A percentile compares a stretch with the other conserved stretches of the same genome.
Conservation (phyloP, 2,797 vertebrate species). For the Gobionotothen gibberifrons region DNA sequence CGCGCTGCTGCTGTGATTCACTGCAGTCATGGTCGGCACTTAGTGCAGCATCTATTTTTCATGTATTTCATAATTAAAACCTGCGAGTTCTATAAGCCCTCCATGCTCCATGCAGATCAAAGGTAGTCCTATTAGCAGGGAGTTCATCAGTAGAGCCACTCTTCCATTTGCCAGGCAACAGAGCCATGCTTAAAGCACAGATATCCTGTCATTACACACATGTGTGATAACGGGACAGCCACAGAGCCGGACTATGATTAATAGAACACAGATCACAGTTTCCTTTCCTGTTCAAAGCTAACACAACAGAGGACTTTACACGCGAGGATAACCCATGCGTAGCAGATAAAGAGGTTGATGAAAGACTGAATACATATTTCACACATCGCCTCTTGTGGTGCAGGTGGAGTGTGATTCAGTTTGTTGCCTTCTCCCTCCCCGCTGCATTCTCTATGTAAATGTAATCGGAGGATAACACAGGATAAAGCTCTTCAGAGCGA, state of each 20-base stretch:
- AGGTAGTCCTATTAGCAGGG: slow-evolving; percentile 81
- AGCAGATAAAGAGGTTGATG: slow-evolving; percentile 77
- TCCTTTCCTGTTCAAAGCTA: slow-evolving; percentile 75
- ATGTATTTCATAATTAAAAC: slow-evolving; percentile 88
- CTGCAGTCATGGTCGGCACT: slow-evolving; percentile 79
- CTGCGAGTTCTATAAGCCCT: slow-evolving; percentile 76
- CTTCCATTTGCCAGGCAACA: slow-evolving; percentile 71
- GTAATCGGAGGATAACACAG: slow-evolving; percentile 75
- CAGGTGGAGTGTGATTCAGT: slow-evolving; percentile 73
- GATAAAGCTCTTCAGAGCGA: slow-evolving; percentile 70
- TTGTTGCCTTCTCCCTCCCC: slow-evolving; percentile 65
- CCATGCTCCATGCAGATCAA: slow-evolving; percentile 81
- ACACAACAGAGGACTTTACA: slow-evolving; percentile 75
- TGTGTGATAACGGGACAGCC: slow-evolving; percentile 71
- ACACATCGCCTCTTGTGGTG: slow-evolving; percentile 64
- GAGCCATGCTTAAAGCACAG: slow-evolving; percentile 75
- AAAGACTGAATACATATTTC: slow-evolving; percentile 79
- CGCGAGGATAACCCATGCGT: slow-evolving; percentile 58
- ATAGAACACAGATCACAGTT: slow-evolving; percentile 80
- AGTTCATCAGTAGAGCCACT: slow-evolving; percentile 81
- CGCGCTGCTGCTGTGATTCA: slow-evolving; percentile 58
- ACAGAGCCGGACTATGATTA: slow-evolving; percentile 77
- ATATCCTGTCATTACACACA: slow-evolving; percentile 76
- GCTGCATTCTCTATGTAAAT: slow-evolving; percentile 76
- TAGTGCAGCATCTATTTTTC: slow-evolving; percentile 83